Evolutionary conservation across 2,888 invertebrate genomes (phyloP).

Genomic region (Schizaphis graminum): DNA sequence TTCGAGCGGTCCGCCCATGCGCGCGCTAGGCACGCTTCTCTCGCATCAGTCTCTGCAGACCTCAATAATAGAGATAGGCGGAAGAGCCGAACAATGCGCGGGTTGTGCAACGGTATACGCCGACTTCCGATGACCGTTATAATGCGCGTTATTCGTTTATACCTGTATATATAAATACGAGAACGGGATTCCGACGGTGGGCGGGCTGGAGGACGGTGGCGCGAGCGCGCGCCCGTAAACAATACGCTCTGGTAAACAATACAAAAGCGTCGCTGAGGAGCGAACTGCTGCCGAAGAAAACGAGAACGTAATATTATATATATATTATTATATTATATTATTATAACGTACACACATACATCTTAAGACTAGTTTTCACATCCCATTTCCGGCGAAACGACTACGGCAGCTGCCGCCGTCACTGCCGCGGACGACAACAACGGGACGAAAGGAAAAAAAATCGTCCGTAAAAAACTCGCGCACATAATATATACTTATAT

Average conservation of each 20-base stretch:
- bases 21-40: conserved; percentile 52
- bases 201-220: background rate
- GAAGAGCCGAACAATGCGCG: conserved; percentile 62
- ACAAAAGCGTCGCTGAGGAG: conserved; percentile 1
- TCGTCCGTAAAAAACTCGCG: conserved; percentile 14
- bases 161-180: background rate
- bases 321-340: background rate
- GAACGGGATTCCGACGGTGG: background rate
- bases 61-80: conserved; percentile 58
- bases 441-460: conserved; percentile 22
- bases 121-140: conserved; percentile 66
- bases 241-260: conserved; percentile 33
- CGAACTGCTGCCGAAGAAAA: conserved; percentile 39
- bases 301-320: conserved; percentile 36
- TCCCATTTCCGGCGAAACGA: conserved; percentile 56
- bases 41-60: background rate
- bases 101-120: conserved; percentile 57
- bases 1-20: conserved; percentile 47
- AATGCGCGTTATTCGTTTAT: background rate
- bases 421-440: background rate
- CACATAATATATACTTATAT: background rate
- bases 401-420: background rate
- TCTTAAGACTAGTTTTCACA: conserved; percentile 59
- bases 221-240: conserved; percentile 32
- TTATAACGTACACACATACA: background rate